Evolutionary conservation across 2,888 invertebrate species (phyloP).

Genomic region (Heliconius ethilla): DNA sequence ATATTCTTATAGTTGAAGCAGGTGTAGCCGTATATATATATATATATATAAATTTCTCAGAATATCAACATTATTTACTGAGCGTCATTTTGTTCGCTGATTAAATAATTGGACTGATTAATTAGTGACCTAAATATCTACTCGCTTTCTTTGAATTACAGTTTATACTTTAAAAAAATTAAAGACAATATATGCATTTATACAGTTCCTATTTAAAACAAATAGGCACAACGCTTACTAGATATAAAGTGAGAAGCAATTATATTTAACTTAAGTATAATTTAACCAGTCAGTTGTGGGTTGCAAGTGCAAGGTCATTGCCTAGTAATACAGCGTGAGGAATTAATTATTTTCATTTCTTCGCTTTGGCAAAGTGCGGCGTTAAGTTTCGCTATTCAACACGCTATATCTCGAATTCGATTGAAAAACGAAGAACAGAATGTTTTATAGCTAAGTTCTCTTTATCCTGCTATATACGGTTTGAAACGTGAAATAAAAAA

Average conservation of each 20-base stretch:
- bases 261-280: too few relatives aligned
- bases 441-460: not conserved
- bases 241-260: too few relatives aligned
- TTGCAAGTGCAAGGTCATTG: not conserved
- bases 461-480: not conserved
- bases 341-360: not conserved
- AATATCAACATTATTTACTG: not conserved
- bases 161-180: not conserved
- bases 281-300: too few relatives aligned
- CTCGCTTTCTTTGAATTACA: not conserved
- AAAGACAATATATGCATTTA: too few relatives aligned
- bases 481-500: not conserved
- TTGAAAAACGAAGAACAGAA: not conserved
- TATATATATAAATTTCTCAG: not conserved
- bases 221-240: too few relatives aligned
- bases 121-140: slow-evolving; percentile 5
- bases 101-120: not conserved
- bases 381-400: not conserved
- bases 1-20: too few relatives aligned
- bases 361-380: not conserved
- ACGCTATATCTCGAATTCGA: not conserved
- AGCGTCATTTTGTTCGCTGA: not conserved
- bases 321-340: not conserved
- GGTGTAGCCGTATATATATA: too few relatives aligned
- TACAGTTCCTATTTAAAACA: too few relatives aligned